Evolutionary conservation across 37 sponge, comb jelly and placozoan genomes (phyloP).

Genomic region (Amphimedon queenslandica): DNA sequence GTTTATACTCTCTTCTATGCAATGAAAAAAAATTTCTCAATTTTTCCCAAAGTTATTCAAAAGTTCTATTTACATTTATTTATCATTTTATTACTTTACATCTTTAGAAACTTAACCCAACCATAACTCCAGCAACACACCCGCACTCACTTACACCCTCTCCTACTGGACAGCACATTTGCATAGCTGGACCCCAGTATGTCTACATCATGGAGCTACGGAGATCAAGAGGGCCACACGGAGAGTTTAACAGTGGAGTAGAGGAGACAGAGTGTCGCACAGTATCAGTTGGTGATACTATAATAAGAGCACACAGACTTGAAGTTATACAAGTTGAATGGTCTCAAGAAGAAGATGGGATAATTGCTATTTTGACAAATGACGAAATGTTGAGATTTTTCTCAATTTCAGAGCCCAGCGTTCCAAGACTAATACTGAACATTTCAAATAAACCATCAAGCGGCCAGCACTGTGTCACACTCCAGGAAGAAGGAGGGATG

Average conservation of each 20-base stretch:
- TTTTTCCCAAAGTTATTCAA: too few species aligned
- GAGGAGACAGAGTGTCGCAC: conserved; percentile 23
- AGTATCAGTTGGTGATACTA: not conserved
- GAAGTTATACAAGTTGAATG: conserved; percentile 28
- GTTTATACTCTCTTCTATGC: too few species aligned
- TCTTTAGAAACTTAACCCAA: conserved; percentile 1
- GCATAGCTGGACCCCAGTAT: conserved; percentile 14
- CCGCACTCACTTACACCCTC: not conserved
- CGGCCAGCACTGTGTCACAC: not conserved
- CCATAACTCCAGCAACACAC: not conserved
- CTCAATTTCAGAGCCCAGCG: conserved; percentile 22
- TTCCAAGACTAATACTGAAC: not conserved
- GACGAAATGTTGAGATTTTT: conserved; percentile 37
- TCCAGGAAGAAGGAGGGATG: conserved; percentile 17
- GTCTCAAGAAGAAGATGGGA: conserved; percentile 7
- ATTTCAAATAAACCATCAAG: not conserved
- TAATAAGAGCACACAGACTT: conserved; percentile 8
- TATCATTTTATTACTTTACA: too few species aligned
- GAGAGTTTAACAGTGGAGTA: conserved; percentile 54
- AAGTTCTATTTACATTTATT: too few species aligned
- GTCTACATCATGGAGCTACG: conserved; percentile 30
- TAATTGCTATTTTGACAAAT: conserved; percentile 29
- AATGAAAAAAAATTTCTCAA: too few species aligned
- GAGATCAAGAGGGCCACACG: conserved; percentile 22
- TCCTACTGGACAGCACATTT: conserved; percentile 19